phyloP scores from a whole-genome alignment of 2,888 invertebrate species.

The Mycogona germanica region DNA sequence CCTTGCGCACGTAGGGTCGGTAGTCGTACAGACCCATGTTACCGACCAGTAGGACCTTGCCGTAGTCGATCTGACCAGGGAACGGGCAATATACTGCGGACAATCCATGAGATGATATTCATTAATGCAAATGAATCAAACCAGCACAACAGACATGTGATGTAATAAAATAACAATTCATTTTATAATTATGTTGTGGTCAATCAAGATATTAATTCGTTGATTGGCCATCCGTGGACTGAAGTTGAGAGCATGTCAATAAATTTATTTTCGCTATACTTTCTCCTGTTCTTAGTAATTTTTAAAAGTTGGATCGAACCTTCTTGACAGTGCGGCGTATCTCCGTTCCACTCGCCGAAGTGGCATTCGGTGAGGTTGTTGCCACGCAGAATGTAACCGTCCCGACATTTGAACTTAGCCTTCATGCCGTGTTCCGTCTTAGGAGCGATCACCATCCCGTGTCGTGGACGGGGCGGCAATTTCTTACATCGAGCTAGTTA shows the following conservation, averaged over 20 bases:
- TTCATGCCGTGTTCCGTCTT: constrained; percentile 96
- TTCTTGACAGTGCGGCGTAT: constrained; percentile 62
- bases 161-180: no score
- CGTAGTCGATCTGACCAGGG: constrained; percentile 77
- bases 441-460: constrained; percentile 93
- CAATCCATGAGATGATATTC: constrained; percentile 1
- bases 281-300: neutral
- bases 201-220: no score
- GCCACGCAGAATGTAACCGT: constrained; percentile 75
- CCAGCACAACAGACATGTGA: no score
- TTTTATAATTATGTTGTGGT: no score
- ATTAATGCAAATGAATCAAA: no score
- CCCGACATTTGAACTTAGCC: constrained; percentile 84
- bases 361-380: constrained; percentile 71
- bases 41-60: constrained; percentile 81
- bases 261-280: neutral
- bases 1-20: constrained; percentile 75
- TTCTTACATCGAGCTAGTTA: constrained; percentile 53
- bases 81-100: constrained; percentile 71
- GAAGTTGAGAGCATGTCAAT: neutral
- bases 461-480: constrained; percentile 71
- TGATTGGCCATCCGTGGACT: no score
- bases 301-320: constrained; percentile 35
- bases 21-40: constrained; percentile 96
- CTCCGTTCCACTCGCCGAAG: constrained; percentile 90